Evolutionary conservation across 2,113 vertebrate genomes (phyloP).

Genomic region (Struthio camelus): DNA sequence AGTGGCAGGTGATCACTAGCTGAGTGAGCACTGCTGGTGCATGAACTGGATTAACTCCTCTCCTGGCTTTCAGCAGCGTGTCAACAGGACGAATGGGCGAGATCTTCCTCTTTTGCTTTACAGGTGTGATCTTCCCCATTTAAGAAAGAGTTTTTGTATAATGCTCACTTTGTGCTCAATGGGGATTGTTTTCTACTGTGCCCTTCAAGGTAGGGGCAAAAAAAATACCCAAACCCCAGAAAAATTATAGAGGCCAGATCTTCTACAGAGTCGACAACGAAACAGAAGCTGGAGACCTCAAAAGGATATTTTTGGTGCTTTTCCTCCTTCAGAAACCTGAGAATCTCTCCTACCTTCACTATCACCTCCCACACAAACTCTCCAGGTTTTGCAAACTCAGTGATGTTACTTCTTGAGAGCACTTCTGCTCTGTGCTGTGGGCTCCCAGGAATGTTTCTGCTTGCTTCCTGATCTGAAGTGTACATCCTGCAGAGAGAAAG

Average conservation of each 20-base stretch:
- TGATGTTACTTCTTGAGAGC: background rate
- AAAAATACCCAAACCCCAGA: background rate
- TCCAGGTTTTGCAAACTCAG: background rate
- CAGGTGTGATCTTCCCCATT: background rate
- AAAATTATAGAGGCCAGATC: background rate
- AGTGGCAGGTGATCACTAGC: background rate
- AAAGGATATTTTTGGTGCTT: background rate
- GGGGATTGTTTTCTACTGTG: background rate
- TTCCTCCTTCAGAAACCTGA: background rate
- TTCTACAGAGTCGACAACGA: background rate
- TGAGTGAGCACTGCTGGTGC: background rate
- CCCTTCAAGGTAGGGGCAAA: background rate
- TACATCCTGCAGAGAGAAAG: background rate
- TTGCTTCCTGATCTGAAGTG: background rate
- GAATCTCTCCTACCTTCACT: background rate
- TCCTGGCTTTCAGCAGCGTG: background rate
- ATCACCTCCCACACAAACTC: background rate
- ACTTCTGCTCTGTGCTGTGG: background rate
- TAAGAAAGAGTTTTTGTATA: background rate
- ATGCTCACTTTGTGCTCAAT: background rate
- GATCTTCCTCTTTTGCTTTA: background rate
- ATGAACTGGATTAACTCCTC: background rate
- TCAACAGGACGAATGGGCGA: background rate
- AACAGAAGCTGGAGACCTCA: background rate
- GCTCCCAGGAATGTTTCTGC: accelerated